Conservation (phyloP, 1,140 invertebrate genomes). For the Atta cephalotes region DNA sequence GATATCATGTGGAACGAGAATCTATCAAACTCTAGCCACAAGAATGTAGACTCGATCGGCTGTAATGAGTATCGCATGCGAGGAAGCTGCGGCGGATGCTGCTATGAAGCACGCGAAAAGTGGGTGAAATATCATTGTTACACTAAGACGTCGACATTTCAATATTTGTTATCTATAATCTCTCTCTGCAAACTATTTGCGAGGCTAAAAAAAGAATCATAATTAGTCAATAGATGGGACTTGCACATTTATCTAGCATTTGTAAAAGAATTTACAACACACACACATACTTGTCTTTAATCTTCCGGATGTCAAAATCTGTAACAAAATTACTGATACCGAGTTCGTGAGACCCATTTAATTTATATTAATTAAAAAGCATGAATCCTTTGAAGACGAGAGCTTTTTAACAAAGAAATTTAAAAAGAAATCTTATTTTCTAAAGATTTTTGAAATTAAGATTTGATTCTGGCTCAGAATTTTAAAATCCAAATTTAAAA, state of each 20-base stretch:
- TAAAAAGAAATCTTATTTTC: too few relatives aligned
- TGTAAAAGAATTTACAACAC: neutral
- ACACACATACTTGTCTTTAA: neutral
- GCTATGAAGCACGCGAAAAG: constrained; percentile 54
- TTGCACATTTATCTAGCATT: neutral
- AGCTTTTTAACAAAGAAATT: too few relatives aligned
- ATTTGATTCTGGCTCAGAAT: too few relatives aligned
- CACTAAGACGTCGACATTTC: neutral
- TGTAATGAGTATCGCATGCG: constrained; percentile 75
- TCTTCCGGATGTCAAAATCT: too few relatives aligned
- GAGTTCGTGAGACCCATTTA: too few relatives aligned
- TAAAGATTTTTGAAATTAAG: too few relatives aligned
- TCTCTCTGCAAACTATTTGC: neutral
- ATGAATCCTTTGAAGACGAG: too few relatives aligned
- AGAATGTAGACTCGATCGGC: constrained; percentile 5
- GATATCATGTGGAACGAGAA: constrained; percentile 59
- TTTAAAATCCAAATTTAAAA: too few relatives aligned
- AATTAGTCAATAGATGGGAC: neutral
- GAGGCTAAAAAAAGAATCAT: neutral
- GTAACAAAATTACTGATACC: too few relatives aligned
- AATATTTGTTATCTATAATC: neutral
- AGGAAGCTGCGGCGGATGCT: constrained; percentile 75
- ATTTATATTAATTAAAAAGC: too few relatives aligned
- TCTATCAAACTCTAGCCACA: neutral
- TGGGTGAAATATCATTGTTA: constrained; percentile 27